phyloP scores from a whole-genome alignment of 2,113 vertebrate species.

The Rattus rattus region DNA sequence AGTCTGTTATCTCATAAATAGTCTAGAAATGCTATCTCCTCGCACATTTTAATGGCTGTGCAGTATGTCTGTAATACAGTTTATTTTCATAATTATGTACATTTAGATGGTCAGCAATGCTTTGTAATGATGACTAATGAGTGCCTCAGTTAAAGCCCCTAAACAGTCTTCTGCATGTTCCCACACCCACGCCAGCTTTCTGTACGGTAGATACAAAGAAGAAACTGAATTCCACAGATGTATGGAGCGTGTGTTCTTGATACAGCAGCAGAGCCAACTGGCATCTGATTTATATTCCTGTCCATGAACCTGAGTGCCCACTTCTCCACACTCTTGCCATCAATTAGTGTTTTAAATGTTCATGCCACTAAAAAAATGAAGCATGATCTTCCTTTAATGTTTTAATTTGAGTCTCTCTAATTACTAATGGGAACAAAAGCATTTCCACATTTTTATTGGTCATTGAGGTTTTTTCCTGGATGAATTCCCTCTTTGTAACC shows the following conservation, averaged over 20 bases:
- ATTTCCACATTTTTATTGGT: slow-evolving; percentile 11
- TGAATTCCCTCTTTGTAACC: slow-evolving; percentile 35
- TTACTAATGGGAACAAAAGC: slow-evolving; percentile 48
- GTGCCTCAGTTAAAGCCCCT: background rate
- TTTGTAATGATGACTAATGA: slow-evolving; percentile 49
- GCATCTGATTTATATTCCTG: slow-evolving; percentile 31
- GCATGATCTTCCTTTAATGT: slow-evolving; percentile 35
- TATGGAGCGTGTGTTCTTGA: background rate
- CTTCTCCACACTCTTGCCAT: slow-evolving; percentile 22
- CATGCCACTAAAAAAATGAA: slow-evolving; percentile 19
- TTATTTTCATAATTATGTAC: background rate
- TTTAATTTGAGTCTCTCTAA: slow-evolving; percentile 52
- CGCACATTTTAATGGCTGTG: background rate
- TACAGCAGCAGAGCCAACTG: background rate
- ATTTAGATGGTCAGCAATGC: slow-evolving; percentile 9
- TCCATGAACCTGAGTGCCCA: background rate
- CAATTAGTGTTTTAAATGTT: slow-evolving; percentile 39
- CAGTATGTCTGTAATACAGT: background rate
- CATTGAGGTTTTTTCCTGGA: background rate
- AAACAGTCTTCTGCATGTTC: background rate
- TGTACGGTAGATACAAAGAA: background rate
- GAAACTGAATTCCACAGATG: background rate
- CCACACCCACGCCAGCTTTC: background rate
- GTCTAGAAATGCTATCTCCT: background rate
- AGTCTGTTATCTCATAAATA: background rate